Evolutionary conservation across 2,888 invertebrate genomes (phyloP).

Genomic region (Dolichopus griseipennis): DNA sequence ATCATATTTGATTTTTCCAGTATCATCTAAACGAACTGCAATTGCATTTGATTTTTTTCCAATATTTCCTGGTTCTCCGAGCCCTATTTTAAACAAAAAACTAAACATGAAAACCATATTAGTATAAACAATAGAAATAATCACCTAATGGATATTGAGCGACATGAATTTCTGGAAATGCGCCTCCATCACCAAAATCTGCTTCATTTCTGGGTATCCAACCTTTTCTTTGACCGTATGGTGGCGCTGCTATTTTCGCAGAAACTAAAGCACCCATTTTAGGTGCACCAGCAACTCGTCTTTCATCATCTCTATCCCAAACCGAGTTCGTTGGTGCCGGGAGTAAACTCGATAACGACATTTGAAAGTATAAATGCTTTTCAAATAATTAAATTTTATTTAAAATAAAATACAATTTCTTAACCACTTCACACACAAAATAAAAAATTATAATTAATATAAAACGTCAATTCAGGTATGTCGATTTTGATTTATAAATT

Average conservation of each 20-base stretch:
- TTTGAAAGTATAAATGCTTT: slow-evolving; percentile 18
- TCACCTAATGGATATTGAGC: slow-evolving; percentile 92
- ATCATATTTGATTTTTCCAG: slow-evolving; percentile 92
- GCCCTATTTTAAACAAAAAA: slow-evolving; percentile 44
- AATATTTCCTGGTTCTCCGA: slow-evolving; percentile 75
- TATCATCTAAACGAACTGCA: slow-evolving; percentile 87
- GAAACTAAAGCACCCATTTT: slow-evolving; percentile 56
- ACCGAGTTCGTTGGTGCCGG: slow-evolving; percentile 80
- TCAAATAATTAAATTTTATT: not conserved
- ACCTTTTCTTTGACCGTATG: slow-evolving; percentile 89
- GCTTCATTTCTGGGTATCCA: slow-evolving; percentile 83
- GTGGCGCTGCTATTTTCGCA: slow-evolving; percentile 61
- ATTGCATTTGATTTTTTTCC: slow-evolving; percentile 73
- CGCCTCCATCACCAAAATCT: slow-evolving; percentile 86
- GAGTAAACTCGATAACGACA: slow-evolving; percentile 57
- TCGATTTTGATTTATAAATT: too few relatives aligned
- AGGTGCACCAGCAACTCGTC: slow-evolving; percentile 43
- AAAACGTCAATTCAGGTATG: not conserved
- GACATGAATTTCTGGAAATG: slow-evolving; percentile 94
- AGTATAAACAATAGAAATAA: slow-evolving; percentile 29
- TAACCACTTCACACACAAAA: too few relatives aligned
- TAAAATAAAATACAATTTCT: too few relatives aligned
- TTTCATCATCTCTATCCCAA: slow-evolving; percentile 85
- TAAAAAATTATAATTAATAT: too few relatives aligned
- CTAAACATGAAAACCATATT: not conserved